A percentile compares a stretch with the other conserved stretches of the same genome.
Conservation (phyloP, 2,888 invertebrate genomes). For the Watsonalla cultraria region DNA sequence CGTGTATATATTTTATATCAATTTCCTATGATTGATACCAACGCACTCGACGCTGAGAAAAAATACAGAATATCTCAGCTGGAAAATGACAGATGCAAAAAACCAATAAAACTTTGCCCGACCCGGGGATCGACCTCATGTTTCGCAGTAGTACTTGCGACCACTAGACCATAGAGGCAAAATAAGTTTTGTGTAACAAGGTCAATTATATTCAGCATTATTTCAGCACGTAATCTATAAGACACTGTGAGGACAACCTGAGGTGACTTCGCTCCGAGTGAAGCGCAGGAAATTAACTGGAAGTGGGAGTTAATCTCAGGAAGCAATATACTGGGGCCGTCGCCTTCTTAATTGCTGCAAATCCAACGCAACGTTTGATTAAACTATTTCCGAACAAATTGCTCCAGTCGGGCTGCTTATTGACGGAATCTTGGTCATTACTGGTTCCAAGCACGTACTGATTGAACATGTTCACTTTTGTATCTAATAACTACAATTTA, state of each 20-base stretch:
- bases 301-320: slow-evolving; percentile 56
- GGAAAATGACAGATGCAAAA: too few relatives aligned
- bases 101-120: too few relatives aligned
- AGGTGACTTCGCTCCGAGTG: slow-evolving; percentile 35
- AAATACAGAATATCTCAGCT: too few relatives aligned
- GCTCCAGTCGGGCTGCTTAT: slow-evolving; percentile 22
- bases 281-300: slow-evolving; percentile 60
- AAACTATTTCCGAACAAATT: slow-evolving; percentile 54
- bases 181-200: too few relatives aligned
- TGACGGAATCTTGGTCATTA: slow-evolving; percentile 17
- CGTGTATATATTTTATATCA: too few relatives aligned
- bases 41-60: too few relatives aligned
- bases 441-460: background rate
- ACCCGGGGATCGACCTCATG: too few relatives aligned
- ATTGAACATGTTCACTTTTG: too few relatives aligned
- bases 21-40: too few relatives aligned
- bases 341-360: slow-evolving; percentile 56
- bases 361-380: slow-evolving; percentile 49
- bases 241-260: slow-evolving; percentile 33
- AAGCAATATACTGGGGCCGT: slow-evolving; percentile 51
- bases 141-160: too few relatives aligned
- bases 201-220: background rate
- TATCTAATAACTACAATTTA: too few relatives aligned
- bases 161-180: too few relatives aligned
- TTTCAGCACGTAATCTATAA: slow-evolving; percentile 4